Evolutionary conservation across 2,113 vertebrate genomes (phyloP), one percentile per base, ranked within the genome.

Genomic region (Ovis canadensis): DNA sequence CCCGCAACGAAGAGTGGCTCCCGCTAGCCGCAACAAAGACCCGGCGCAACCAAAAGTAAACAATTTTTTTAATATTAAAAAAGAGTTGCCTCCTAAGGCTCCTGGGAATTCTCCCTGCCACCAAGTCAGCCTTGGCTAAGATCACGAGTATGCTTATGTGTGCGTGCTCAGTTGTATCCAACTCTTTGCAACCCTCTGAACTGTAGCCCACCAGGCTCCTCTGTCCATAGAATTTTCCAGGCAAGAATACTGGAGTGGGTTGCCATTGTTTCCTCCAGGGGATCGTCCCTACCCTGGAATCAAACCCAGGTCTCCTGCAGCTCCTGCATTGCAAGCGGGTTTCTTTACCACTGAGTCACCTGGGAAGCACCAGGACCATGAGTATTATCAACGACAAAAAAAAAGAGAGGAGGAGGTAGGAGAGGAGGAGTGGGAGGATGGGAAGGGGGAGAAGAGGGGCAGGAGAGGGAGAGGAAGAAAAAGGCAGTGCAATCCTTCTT

Each of bases 11-110:
- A 40, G 36, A 74, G 36, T 6, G 67, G 67, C 67, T 23, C n/a
- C 17, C 0, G 1, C n/a, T 71, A 64, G 31, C 62, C 0, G 1
- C 36, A 40, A 40, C 67, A 40, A 74, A 74, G 36, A 40, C 6
- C 67, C 67, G 25, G 21, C 10, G 0, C 19, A 40, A 74, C 67
- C 64, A 67, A n/a, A 67, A 67, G 36, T 33, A n/a, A 64, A n/a
- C 9, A n/a, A 19, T 9, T n/a, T 74, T 21, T 36, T 21, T 21
- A 11, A 67, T 67, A 40, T 74, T 74, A 74, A 74, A 74, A 82
- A 88, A 80, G 12, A 57, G 64, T 27, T 48, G 64, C 33, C n/a
- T 55, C 16, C 45, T n/a, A 85, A 48, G 10, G 40, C 78, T 55
- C 52, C 77, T 45, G 31, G 36, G 59, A 81, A 86, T 54, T 71